These are phyloP conservation scores for Remorina albescens DNA, from an alignment of 2,797 vertebrate species.

Conservation along the genomic window DNA sequence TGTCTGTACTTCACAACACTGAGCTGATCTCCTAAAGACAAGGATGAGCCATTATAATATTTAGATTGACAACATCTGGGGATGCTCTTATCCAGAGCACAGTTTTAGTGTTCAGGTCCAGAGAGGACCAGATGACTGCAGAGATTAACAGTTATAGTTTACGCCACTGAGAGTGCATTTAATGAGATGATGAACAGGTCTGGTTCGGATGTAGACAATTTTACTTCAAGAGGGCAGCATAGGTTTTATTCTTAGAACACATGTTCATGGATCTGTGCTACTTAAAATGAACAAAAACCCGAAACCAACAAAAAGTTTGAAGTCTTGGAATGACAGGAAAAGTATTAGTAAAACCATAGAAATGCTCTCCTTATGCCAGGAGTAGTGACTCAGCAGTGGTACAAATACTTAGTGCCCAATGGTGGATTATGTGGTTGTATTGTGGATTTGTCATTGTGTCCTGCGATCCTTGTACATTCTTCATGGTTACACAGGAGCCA, in stretches of 20 bases:
- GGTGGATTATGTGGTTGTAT: conserved; percentile 39
- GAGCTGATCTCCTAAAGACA: background rate
- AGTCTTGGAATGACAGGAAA: conserved; percentile 19
- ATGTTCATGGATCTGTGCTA: background rate
- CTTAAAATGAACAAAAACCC: background rate
- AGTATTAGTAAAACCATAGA: conserved; percentile 33
- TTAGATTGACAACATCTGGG: background rate
- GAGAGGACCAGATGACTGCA: background rate
- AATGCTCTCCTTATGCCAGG: conserved; percentile 25
- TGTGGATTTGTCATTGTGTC: conserved; percentile 27
- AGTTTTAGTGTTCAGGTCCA: background rate
- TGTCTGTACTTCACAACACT: background rate
- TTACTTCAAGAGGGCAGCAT: background rate
- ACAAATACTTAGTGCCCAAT: conserved; percentile 33
- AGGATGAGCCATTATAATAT: background rate
- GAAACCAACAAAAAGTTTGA: conserved; percentile 11
- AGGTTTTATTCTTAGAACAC: background rate
- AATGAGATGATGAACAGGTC: background rate
- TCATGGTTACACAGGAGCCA: background rate
- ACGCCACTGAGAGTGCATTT: background rate
- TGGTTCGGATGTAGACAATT: background rate
- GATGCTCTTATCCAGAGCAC: background rate
- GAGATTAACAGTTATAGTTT: background rate
- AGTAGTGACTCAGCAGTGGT: conserved; percentile 43
- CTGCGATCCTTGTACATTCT: conserved; percentile 22